These are phyloP conservation scores for Aethina tumida DNA, from an alignment of 1,140 invertebrate species.

Conservation along the genomic window DNA sequence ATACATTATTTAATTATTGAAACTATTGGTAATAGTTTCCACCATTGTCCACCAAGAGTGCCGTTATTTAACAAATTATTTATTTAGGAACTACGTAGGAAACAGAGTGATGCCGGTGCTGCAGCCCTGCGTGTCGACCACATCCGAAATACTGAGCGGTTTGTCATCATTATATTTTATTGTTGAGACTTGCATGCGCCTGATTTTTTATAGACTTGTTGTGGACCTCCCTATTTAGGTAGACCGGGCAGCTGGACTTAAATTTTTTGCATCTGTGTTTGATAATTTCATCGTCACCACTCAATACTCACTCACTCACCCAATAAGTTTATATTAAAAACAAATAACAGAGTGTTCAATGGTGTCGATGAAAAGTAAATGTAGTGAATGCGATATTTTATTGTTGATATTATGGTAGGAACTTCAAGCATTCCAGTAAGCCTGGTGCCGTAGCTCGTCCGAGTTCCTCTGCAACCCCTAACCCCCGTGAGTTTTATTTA, in stretches of 20 bases:
- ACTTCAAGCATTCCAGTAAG: slow-evolving; percentile 36
- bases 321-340: too few species aligned
- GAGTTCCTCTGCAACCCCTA: slow-evolving; percentile 29
- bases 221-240: neutral
- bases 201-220: slow-evolving; percentile 3
- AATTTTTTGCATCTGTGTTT: neutral
- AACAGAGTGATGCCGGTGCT: slow-evolving; percentile 31
- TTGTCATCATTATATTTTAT: slow-evolving; percentile 14
- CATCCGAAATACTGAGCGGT: slow-evolving; percentile 27
- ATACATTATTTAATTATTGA: too few species aligned
- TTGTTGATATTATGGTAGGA: slow-evolving; percentile 30
- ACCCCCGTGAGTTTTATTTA: slow-evolving; percentile 32
- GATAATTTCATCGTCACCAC: slow-evolving; percentile 3
- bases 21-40: too few species aligned
- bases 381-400: slow-evolving; percentile 13
- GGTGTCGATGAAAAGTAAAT: slow-evolving; percentile 6
- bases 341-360: slow-evolving; percentile 7
- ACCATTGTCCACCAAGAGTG: too few species aligned
- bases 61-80: slow-evolving; percentile 11
- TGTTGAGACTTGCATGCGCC: slow-evolving; percentile 10
- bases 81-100: slow-evolving; percentile 30
- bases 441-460: slow-evolving; percentile 27
- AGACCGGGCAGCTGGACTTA: neutral
- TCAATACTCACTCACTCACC: too few species aligned
- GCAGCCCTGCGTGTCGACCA: slow-evolving; percentile 27